Evolutionary conservation across 2,113 vertebrate species (phyloP).

Genomic region (Acanthisitta chloris): DNA sequence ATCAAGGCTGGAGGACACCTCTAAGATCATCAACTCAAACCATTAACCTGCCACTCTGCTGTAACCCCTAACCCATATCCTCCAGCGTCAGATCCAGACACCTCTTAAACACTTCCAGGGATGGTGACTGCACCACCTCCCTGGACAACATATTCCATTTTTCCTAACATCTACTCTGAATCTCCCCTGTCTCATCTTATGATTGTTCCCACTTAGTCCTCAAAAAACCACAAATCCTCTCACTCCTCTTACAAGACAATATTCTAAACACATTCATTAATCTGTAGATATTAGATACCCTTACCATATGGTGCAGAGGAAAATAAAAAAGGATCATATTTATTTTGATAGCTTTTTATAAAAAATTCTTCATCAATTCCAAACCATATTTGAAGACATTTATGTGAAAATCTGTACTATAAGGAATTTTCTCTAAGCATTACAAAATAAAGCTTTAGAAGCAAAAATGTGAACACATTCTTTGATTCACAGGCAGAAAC

Average conservation of each 20-base stretch:
- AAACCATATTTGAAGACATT: background rate
- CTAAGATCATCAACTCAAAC: too few relatives aligned
- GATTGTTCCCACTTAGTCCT: too few relatives aligned
- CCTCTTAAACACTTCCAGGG: too few relatives aligned
- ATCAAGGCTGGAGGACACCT: too few relatives aligned
- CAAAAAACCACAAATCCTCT: background rate
- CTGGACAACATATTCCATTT: too few relatives aligned
- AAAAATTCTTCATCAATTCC: background rate
- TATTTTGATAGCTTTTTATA: background rate
- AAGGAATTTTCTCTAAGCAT: background rate
- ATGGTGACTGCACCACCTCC: too few relatives aligned
- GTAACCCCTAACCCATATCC: too few relatives aligned
- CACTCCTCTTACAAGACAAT: background rate
- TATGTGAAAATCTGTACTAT: background rate
- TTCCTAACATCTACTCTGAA: too few relatives aligned
- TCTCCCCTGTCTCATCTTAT: too few relatives aligned
- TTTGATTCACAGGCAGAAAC: background rate
- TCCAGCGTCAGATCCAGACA: too few relatives aligned
- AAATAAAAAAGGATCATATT: background rate
- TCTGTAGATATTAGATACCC: background rate
- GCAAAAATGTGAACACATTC: background rate
- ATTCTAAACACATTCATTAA: background rate
- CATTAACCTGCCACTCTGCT: too few relatives aligned
- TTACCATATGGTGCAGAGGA: background rate
- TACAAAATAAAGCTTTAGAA: background rate